Evolutionary conservation across 2,113 vertebrate genomes (phyloP).

Genomic region (Echinops telfairi): DNA sequence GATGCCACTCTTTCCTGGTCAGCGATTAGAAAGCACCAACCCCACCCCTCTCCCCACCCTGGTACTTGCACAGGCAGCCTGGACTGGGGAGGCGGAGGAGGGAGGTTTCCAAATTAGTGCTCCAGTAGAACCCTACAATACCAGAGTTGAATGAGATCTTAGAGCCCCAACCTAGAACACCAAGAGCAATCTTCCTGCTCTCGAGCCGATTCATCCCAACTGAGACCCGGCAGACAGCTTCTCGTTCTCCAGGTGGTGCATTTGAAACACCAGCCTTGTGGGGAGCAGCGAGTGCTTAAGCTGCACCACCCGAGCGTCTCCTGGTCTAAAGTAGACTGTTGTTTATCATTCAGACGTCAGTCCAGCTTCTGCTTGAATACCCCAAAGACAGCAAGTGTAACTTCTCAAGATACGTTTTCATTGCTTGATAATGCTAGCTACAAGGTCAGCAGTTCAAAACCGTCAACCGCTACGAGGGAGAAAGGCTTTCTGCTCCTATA

Average conservation of each 20-base stretch:
- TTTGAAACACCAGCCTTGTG: too few species aligned
- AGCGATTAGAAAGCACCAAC: neutral
- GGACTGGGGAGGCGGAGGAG: fast-evolving
- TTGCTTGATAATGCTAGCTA: neutral
- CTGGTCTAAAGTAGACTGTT: neutral
- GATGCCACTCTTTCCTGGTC: neutral
- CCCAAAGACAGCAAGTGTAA: neutral
- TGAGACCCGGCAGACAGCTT: too few species aligned
- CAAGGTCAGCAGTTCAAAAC: neutral
- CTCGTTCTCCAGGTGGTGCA: too few species aligned
- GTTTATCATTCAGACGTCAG: neutral
- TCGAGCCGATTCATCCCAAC: too few species aligned
- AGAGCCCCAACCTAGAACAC: neutral
- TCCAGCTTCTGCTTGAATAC: neutral
- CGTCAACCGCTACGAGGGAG: neutral
- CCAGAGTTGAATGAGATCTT: neutral
- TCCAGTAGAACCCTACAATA: neutral
- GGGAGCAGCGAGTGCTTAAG: too few species aligned
- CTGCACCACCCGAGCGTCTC: too few species aligned
- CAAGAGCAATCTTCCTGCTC: too few species aligned
- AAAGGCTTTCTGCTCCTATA: neutral
- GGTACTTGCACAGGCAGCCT: neutral
- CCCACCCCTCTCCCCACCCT: too few species aligned
- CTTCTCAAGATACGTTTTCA: neutral
- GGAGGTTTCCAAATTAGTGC: neutral